Base-by-base conservation (phyloP, 2,113 vertebrate genomes). In the Enhydra lutris region DNA sequence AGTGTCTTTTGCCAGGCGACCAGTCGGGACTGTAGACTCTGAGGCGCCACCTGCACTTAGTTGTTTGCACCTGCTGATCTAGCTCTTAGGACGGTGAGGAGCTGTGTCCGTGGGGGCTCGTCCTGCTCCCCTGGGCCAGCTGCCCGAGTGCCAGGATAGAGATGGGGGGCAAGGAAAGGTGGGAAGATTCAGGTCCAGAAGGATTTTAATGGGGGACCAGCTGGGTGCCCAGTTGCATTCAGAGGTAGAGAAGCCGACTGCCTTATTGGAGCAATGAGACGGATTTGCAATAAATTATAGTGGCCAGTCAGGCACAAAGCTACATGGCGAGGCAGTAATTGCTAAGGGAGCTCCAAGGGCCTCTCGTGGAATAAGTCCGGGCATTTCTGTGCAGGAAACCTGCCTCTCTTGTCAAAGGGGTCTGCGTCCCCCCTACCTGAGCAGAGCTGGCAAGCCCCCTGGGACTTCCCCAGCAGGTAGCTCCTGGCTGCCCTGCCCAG, bases 261-360 rank as follows among this genome's bases (percentile, higher is more conserved):
- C 81, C 61, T 96, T 74, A 73, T 67, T 67, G 59, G 79, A 89
- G 63, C 5, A 1, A 39, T 80, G 91, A 89, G 39, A 81, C 82
- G 59, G 96, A 52, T 42, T 78, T 91, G 42, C 76, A 88, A 71
- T 85, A 78, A 94, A 95, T 83, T 87, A 65, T 94, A 85, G 91
- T 36, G 65, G 69, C 29, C 36, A 42, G 78, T 69, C 71, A 82
- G 93, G 50, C 73, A 63, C 0, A 4, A 45, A 91, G 42, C 84
- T 85, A 71, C 29, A 47, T 31, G 69, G 74, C 13, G 47, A 79
- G 21, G 36, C 29, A 24, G 42, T 67, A n/a, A 89, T 67, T 91
- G 50, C 81, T 71, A 17, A 94, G 57, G 76, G 39, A 96, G 23
- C 15, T 65, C 89, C 6, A 52, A 61, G 65, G 36, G 59, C 31